Evolutionary conservation across 2,888 invertebrate genomes (phyloP).

Genomic region (Baccha elongata): DNA sequence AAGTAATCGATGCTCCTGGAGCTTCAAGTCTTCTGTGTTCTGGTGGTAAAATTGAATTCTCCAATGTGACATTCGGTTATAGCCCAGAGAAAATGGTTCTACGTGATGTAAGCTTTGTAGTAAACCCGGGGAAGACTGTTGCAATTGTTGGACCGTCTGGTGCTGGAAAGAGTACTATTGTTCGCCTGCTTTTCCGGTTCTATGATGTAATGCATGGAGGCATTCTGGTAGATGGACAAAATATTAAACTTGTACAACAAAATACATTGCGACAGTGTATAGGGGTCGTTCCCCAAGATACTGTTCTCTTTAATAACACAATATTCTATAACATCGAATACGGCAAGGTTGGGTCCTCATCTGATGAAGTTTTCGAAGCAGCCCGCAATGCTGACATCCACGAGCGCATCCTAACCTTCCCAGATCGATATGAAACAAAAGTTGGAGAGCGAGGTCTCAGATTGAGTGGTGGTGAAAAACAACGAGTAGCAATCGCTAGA

Average conservation of each 20-base stretch:
- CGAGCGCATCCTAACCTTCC: slow-evolving; percentile 94
- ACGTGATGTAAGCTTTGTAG: slow-evolving; percentile 89
- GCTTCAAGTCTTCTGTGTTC: slow-evolving; percentile 86
- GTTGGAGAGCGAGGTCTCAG: slow-evolving; percentile 97
- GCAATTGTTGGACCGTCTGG: slow-evolving; percentile 95
- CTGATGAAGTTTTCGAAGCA: slow-evolving; percentile 93
- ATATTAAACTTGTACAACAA: slow-evolving; percentile 93
- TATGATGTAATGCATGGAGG: slow-evolving; percentile 96
- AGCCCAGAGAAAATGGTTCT: slow-evolving; percentile 89
- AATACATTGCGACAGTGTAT: slow-evolving; percentile 92
- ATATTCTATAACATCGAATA: slow-evolving; percentile 98
- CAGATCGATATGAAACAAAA: slow-evolving; percentile 93
- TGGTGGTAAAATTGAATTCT: slow-evolving; percentile 92
- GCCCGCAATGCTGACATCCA: slow-evolving; percentile 97
- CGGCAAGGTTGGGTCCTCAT: slow-evolving; percentile 90
- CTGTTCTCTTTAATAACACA: slow-evolving; percentile 96
- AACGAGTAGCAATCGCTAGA: slow-evolving; percentile 97
- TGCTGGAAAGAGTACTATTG: slow-evolving; percentile 97
- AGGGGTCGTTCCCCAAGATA: slow-evolving; percentile 98
- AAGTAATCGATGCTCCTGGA: slow-evolving; percentile 92
- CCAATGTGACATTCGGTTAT: slow-evolving; percentile 95
- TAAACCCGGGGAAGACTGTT: slow-evolving; percentile 92
- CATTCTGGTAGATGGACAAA: slow-evolving; percentile 94
- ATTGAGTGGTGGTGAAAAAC: slow-evolving; percentile 98
- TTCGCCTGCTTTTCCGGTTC: slow-evolving; percentile 96